Percentiles rank a stretch among this genome's conserved stretches.
Evolutionary conservation across 1,140 invertebrate genomes (phyloP).

Genomic region (Halesus radiatus): DNA sequence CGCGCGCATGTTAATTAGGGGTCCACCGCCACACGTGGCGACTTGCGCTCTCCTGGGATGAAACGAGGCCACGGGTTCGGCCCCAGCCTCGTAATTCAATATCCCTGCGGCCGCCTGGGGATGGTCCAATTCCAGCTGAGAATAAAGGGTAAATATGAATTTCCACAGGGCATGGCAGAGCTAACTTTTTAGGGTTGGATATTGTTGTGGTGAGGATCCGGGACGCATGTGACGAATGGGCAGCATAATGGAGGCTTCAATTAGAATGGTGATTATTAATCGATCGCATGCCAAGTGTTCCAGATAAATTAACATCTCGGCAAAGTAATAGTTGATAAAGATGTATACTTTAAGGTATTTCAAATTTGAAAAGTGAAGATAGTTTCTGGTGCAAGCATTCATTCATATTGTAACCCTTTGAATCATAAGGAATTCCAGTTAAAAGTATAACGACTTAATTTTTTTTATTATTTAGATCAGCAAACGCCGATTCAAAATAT

Average conservation of each 20-base stretch:
- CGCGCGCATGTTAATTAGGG: constrained; percentile 53
- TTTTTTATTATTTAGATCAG: no score
- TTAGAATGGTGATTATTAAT: constrained; percentile 36
- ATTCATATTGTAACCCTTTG: no score
- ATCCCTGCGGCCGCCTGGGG: constrained; percentile 44
- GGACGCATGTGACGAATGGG: constrained; percentile 38
- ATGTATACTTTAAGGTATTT: no score
- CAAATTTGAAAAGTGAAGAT: no score
- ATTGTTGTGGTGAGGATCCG: not conserved
- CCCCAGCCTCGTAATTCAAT: constrained; percentile 53
- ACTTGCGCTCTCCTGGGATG: constrained; percentile 20
- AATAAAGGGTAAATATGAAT: constrained; percentile 39
- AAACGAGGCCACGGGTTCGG: constrained; percentile 39
- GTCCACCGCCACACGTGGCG: constrained; percentile 50
- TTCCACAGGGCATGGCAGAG: constrained; percentile 19
- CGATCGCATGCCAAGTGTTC: constrained; percentile 19
- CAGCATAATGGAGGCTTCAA: constrained; percentile 34
- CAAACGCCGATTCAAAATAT: no score
- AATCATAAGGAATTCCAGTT: no score
- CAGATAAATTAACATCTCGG: not conserved
- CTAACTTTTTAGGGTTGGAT: constrained; percentile 15
- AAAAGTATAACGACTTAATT: no score
- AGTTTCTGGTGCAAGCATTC: no score
- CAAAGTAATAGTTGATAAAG: no score
- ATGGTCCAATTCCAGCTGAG: constrained; percentile 14